Evolutionary conservation across 2,888 invertebrate genomes (phyloP).

Genomic region (Lepidocyrtoides sp.): DNA sequence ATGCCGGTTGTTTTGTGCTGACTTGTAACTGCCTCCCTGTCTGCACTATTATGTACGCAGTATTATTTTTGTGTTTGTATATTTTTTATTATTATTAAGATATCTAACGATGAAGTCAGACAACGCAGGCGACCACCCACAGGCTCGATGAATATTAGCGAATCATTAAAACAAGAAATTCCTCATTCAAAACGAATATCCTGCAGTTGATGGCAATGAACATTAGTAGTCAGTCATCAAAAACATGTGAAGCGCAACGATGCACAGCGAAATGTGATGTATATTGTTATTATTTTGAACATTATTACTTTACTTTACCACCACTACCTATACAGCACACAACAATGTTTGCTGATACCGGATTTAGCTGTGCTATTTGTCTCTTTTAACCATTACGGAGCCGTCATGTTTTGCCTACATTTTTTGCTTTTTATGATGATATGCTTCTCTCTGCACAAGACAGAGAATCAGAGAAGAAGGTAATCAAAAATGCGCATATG

Average conservation of each 20-base stretch:
- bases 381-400: slow-evolving; percentile 12
- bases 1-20: background rate
- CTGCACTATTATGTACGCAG: background rate
- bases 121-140: slow-evolving; percentile 62
- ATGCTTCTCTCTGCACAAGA: slow-evolving; percentile 3
- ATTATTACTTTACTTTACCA: slow-evolving; percentile 28
- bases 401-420: slow-evolving; percentile 23
- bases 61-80: background rate
- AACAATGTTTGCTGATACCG: slow-evolving; percentile 45
- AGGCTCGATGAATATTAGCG: slow-evolving; percentile 66
- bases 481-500: slow-evolving; percentile 3
- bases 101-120: slow-evolving; percentile 42
- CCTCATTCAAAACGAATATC: slow-evolving; percentile 44
- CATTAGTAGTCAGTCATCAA: slow-evolving; percentile 46
- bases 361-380: slow-evolving; percentile 46
- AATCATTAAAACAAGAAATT: slow-evolving; percentile 75
- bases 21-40: background rate
- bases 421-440: slow-evolving; percentile 44
- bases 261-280: slow-evolving; percentile 8
- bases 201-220: slow-evolving; percentile 47
- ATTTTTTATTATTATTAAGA: slow-evolving; percentile 32
- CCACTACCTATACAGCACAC: background rate
- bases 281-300: slow-evolving; percentile 32
- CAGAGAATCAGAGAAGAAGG: background rate
- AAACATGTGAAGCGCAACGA: slow-evolving; percentile 36